phyloP scores from a whole-genome alignment of 2,888 invertebrate species.

The Rhingia campestris region DNA sequence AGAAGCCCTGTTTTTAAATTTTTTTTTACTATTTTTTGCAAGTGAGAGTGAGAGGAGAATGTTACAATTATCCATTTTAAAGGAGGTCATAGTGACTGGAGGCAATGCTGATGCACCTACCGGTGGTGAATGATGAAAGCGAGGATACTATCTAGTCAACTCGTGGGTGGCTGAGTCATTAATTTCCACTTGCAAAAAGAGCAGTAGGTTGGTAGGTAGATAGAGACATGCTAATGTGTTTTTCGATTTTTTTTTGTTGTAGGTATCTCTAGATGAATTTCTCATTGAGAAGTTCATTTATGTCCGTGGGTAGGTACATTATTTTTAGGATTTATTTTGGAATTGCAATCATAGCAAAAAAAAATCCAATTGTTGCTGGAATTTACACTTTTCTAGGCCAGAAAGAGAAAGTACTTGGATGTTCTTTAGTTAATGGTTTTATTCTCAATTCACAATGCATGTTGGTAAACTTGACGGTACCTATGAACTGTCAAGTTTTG shows the following conservation, averaged over 20 bases:
- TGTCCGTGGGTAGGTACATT: neutral
- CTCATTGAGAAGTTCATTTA: slow-evolving; percentile 49
- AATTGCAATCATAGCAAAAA: no score
- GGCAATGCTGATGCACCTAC: slow-evolving; percentile 41
- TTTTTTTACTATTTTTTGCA: slow-evolving; percentile 36
- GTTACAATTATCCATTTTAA: slow-evolving; percentile 60
- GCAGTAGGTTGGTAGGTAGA: neutral
- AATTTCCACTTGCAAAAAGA: slow-evolving; percentile 21
- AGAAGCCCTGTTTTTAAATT: slow-evolving; percentile 42
- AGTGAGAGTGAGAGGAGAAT: slow-evolving; percentile 16
- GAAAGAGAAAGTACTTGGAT: no score
- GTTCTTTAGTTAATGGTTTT: no score
- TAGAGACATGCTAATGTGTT: neutral
- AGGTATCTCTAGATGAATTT: slow-evolving; percentile 18
- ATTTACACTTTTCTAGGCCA: no score
- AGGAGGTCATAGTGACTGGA: slow-evolving; percentile 62
- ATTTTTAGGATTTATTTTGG: neutral
- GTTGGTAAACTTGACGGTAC: no score
- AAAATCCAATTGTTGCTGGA: no score
- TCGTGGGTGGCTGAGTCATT: slow-evolving; percentile 55
- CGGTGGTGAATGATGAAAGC: slow-evolving; percentile 54
- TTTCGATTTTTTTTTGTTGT: slow-evolving; percentile 2
- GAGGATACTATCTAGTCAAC: slow-evolving; percentile 60
- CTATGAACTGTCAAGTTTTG: no score
- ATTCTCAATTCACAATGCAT: no score